Conservation (phyloP, 35 echinoderm and acorn worm genomes). For the Eucidaris tribuloides region DNA sequence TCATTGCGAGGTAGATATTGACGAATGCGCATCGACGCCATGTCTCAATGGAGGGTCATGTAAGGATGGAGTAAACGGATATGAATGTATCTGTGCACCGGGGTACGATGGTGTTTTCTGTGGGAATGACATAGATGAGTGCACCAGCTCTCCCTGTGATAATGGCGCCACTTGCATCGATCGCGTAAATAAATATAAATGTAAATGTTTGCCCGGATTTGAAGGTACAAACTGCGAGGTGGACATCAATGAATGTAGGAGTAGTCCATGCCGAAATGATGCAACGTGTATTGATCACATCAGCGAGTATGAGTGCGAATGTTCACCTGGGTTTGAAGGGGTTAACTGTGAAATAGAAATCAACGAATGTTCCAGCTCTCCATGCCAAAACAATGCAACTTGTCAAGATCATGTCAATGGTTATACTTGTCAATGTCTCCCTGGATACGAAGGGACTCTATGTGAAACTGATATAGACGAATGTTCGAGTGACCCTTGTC, state of each 20-base stretch:
- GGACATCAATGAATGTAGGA: conserved; percentile 46
- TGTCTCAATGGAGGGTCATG: conserved; percentile 44
- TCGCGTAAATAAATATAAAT: conserved; percentile 31
- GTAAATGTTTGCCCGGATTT: conserved; percentile 44
- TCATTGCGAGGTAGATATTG: conserved; percentile 30
- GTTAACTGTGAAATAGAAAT: conserved; percentile 25
- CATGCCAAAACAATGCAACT: conserved; percentile 39
- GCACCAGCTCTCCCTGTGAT: conserved; percentile 15
- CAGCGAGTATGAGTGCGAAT: conserved; percentile 32
- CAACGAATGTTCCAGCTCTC: conserved; percentile 38
- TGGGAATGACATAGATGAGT: conserved; percentile 36
- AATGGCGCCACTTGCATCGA: conserved; percentile 26
- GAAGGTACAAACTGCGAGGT: conserved; percentile 35
- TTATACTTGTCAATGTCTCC: not conserved
- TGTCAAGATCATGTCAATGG: conserved; percentile 30
- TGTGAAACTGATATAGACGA: conserved; percentile 6
- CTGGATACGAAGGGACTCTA: not conserved
- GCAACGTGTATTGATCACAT: conserved; percentile 46
- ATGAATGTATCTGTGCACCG: conserved; percentile 12
- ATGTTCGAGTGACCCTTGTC: conserved; percentile 29
- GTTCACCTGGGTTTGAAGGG: conserved; percentile 37
- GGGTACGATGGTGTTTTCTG: conserved; percentile 34
- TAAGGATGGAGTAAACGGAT: conserved; percentile 1
- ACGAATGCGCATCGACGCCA: conserved; percentile 36
- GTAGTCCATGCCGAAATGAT: conserved; percentile 47